A percentile compares a stretch with the other conserved stretches of the same genome.
These are phyloP conservation scores for Miltochrista miniata DNA, from an alignment of 2,888 invertebrate species.

Conservation along the genomic window DNA sequence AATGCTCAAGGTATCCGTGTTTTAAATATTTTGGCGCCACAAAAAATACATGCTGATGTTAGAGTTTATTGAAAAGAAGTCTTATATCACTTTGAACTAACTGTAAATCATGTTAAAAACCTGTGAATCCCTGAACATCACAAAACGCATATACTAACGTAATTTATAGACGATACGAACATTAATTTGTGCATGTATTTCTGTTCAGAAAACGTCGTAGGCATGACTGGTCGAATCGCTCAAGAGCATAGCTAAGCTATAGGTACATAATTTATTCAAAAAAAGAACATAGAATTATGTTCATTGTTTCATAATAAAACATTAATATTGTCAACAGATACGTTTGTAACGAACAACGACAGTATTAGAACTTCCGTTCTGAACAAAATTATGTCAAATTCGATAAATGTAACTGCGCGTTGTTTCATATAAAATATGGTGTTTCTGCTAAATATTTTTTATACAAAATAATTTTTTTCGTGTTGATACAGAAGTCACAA, in stretches of 20 bases:
- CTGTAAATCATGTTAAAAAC: conserved; percentile 39
- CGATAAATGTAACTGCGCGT: conserved; percentile 25
- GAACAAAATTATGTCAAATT: conserved; percentile 34
- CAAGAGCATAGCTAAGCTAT: conserved; percentile 50
- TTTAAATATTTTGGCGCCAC: conserved; percentile 38
- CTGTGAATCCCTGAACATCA: conserved; percentile 33
- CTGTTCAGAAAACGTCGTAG: conserved; percentile 20
- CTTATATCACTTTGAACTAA: conserved; percentile 30
- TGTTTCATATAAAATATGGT: conserved; percentile 12
- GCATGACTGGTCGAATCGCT: conserved; percentile 63
- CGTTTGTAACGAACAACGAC: conserved; percentile 61
- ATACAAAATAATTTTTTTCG: neutral
- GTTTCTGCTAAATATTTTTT: neutral
- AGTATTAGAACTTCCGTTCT: conserved; percentile 78
- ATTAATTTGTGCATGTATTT: conserved; percentile 26
- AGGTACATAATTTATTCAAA: conserved; percentile 72
- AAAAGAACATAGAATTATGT: conserved; percentile 64
- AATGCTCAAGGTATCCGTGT: conserved; percentile 30
- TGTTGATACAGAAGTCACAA: neutral
- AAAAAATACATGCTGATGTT: conserved; percentile 24
- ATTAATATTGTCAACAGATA: conserved; percentile 79
- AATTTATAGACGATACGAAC: conserved; percentile 30
- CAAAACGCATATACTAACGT: conserved; percentile 31
- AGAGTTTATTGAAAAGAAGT: conserved; percentile 28
- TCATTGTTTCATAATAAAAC: conserved; percentile 82